These are phyloP conservation scores for Antechinus flavipes DNA, from an alignment of 2,113 vertebrate species.

Conservation along the genomic window DNA sequence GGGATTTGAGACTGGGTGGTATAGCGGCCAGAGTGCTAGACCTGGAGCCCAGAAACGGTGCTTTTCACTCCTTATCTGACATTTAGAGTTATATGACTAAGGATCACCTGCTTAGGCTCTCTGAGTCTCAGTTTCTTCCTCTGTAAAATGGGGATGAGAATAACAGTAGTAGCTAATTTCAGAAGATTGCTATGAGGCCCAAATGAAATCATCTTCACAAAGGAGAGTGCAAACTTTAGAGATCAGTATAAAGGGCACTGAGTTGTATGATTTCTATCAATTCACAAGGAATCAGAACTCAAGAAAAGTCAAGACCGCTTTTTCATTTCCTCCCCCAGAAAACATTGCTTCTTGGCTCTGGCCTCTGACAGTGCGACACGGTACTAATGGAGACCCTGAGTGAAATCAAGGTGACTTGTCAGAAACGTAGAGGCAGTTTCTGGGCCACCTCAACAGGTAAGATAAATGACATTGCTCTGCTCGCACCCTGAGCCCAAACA, in stretches of 20 bases:
- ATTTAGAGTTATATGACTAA: constrained; percentile 22
- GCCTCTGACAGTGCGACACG: neutral
- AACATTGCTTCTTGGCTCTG: neutral
- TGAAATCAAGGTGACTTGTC: neutral
- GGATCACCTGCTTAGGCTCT: neutral
- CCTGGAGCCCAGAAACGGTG: neutral
- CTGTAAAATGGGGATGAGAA: constrained; percentile 19
- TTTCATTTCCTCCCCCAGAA: neutral
- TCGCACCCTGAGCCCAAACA: neutral
- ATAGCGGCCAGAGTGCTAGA: neutral
- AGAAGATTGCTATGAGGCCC: neutral
- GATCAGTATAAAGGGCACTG: neutral
- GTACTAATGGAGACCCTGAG: neutral
- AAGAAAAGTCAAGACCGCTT: neutral
- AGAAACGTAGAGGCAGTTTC: neutral
- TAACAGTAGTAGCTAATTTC: neutral
- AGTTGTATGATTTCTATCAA: neutral
- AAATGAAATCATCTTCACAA: neutral
- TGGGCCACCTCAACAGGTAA: neutral
- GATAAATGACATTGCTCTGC: neutral
- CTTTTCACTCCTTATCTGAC: neutral
- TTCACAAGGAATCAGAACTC: neutral
- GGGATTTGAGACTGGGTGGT: neutral
- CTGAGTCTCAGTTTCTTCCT: neutral
- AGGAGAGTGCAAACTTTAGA: neutral